phyloP scores from a whole-genome alignment of 1,140 invertebrate genomes.

The Cydia splendana region DNA sequence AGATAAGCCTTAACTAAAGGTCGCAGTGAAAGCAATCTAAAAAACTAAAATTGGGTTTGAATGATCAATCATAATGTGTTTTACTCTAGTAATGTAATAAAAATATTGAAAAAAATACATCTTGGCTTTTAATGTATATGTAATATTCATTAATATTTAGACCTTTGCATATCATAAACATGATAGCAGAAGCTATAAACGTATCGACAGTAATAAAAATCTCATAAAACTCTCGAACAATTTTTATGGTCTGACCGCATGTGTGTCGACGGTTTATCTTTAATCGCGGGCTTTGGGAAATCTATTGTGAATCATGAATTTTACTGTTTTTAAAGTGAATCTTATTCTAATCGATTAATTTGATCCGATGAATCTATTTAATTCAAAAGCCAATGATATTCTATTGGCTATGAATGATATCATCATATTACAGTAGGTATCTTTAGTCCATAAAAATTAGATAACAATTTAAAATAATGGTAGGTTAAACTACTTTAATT shows the following conservation, averaged over 20 bases:
- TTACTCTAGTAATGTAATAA: not conserved
- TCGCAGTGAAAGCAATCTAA: too few species aligned
- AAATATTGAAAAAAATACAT: not conserved
- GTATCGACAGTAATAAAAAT: slow-evolving; percentile 7
- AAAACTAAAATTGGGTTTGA: too few species aligned
- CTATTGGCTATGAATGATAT: not conserved
- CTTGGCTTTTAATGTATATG: not conserved
- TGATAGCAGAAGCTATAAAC: not conserved
- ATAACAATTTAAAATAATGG: not conserved
- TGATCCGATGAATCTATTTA: not conserved
- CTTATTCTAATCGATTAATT: slow-evolving; percentile 4
- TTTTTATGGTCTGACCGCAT: slow-evolving; percentile 11
- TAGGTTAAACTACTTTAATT: not conserved
- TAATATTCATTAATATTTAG: slow-evolving; percentile 1
- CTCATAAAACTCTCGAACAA: slow-evolving; percentile 11
- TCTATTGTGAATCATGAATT: slow-evolving; percentile 1
- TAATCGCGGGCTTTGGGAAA: not conserved
- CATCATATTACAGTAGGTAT: not conserved
- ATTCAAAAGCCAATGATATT: not conserved
- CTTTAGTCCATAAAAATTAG: not conserved
- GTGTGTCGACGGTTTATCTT: not conserved
- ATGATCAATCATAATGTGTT: too few species aligned
- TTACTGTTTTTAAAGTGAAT: slow-evolving; percentile 1
- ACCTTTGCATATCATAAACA: not conserved
- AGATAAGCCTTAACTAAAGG: too few species aligned